phyloP scores from a whole-genome alignment of 2,113 vertebrate genomes.

The Eptesicus fuscus region DNA sequence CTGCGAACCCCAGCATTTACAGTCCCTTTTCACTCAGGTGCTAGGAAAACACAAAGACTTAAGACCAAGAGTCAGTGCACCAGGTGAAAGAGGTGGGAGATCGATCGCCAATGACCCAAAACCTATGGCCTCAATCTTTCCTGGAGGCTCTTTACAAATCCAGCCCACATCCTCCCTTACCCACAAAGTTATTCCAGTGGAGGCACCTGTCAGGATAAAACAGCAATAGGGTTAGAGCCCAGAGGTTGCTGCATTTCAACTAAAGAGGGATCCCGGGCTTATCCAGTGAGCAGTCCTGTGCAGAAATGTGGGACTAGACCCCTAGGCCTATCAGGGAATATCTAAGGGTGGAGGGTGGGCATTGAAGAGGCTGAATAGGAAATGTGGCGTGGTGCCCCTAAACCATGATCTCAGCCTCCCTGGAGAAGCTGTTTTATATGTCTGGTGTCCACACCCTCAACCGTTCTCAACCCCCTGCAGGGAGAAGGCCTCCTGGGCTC shows the following conservation, averaged over 20 bases:
- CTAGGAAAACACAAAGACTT: conserved; percentile 48
- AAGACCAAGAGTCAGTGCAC: conserved; percentile 10
- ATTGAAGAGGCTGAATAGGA: not conserved
- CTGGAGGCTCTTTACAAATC: not conserved
- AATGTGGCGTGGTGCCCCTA: not conserved
- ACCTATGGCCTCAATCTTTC: not conserved
- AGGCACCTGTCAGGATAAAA: not conserved
- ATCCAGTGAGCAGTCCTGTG: not conserved
- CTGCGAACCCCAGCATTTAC: conserved; percentile 33
- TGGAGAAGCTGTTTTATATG: conserved; percentile 46
- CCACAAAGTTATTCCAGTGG: not conserved
- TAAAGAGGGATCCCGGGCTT: not conserved
- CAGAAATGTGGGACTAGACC: not conserved
- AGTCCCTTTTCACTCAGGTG: conserved; percentile 57
- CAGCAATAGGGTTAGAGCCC: not conserved
- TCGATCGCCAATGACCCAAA: not conserved
- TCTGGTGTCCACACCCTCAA: conserved; percentile 54
- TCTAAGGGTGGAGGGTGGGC: not conserved
- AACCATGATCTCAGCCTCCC: not conserved
- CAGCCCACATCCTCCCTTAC: not conserved
- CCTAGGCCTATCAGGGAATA: not conserved
- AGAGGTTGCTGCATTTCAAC: not conserved
- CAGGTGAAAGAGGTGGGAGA: not conserved
- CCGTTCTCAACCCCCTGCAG: conserved; percentile 54
- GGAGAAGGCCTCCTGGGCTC: conserved; percentile 20